Evolutionary conservation across 2,113 vertebrate genomes (phyloP), one percentile per base, ranked within the genome.

Genomic region (Nipponia nippon): DNA sequence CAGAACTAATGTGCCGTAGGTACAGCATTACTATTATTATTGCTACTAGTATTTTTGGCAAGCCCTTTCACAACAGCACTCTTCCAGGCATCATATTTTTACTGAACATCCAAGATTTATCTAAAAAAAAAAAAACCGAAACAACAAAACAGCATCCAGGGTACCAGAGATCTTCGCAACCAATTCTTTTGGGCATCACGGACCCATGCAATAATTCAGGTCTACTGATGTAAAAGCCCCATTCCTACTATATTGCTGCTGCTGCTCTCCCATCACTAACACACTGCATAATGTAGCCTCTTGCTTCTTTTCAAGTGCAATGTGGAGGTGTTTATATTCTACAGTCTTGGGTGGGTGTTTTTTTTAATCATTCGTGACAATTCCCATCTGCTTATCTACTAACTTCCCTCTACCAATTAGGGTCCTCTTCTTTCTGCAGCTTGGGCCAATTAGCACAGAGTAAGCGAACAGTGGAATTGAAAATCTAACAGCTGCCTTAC

Each of bases 381-480:
- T 86, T 93, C 50, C 86, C 86, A 95, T 83, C 83, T 96, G 91
- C 62, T 86, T 80, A 61, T 55, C 86, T 90, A 90, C 80, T 92
- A 90, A 86, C 2, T 2, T 77, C 58, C 76, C 36, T 83, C 36
- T 52, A 32, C 62, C 49, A 95, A 46, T 90, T 88, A 92, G 58
- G 40, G 42, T 34, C 30, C 20, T 88, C 49, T 72, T 67, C 47
- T 11, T 82, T 87, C 50, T 89, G 63, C 59, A 56, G 58, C 73
- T 72, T 9, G 15, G 58, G 71, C 58, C 86, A 83, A 93, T 90
- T 49, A 92, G 40, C 0, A 0, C 30, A 72, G 40, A 2, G 1
- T 53, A 63, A 91, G 38, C 0, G 0, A 85, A 70, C 70, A 71
- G 18, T 56, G 83, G 44, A 90, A 86, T 38, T 79, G 78, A 93